Percentiles rank a stretch among this genome's conserved stretches.
phyloP scores from a whole-genome alignment of 2,797 vertebrate species.

The Ceryle rudis region DNA sequence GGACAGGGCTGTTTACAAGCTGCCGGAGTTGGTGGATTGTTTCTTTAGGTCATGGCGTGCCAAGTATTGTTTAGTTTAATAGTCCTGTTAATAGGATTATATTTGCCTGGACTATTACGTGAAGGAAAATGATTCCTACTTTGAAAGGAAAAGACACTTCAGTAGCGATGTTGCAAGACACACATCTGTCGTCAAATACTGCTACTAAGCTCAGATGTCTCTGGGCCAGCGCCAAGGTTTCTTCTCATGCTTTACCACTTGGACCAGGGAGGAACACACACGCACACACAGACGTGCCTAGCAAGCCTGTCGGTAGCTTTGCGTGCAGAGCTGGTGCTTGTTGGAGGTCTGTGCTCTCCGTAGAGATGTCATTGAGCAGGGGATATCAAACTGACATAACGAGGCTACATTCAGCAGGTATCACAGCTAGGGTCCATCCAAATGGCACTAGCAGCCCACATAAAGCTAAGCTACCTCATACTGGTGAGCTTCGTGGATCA shows the following conservation, averaged over 20 bases:
- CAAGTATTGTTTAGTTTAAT: conserved; percentile 73
- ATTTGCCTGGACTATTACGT: conserved; percentile 64
- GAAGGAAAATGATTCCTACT: conserved; percentile 62
- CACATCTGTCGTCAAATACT: conserved; percentile 66
- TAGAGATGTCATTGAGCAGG: not conserved
- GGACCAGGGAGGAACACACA: not conserved
- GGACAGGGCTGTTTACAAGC: conserved; percentile 39
- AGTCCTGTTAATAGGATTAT: conserved; percentile 64
- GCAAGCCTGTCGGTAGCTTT: not conserved
- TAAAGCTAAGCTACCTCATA: not conserved
- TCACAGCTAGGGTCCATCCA: not conserved
- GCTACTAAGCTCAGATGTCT: conserved; percentile 58
- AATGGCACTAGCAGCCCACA: not conserved
- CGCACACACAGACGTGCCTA: not conserved
- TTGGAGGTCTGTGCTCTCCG: not conserved
- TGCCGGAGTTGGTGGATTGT: conserved; percentile 34
- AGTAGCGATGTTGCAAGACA: conserved; percentile 67
- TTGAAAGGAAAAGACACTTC: conserved; percentile 70
- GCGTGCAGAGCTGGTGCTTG: not conserved
- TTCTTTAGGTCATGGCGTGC: conserved; percentile 46
- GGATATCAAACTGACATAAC: not conserved
- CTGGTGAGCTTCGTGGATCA: not conserved
- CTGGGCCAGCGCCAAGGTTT: not conserved
- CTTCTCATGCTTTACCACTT: conserved; percentile 7
- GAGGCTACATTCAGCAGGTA: not conserved